phyloP scores from a whole-genome alignment of 1,140 invertebrate genomes.

The Aleiodes sp. region DNA sequence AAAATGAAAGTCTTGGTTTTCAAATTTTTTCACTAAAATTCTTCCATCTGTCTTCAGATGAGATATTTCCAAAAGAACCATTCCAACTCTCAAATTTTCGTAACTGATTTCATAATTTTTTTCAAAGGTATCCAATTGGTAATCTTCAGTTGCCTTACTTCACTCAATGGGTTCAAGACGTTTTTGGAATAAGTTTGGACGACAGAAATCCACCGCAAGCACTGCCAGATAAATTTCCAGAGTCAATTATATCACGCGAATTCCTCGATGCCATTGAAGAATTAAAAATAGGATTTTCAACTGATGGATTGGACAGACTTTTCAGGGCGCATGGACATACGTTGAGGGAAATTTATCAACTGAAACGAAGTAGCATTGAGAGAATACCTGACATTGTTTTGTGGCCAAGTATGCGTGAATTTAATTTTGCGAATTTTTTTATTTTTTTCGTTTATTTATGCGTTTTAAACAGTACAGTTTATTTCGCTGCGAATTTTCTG shows the following conservation, averaged over 20 bases:
- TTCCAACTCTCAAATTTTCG: too few species aligned
- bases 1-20: too few species aligned
- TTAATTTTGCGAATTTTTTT: slow-evolving; percentile 8
- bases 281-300: slow-evolving; percentile 76
- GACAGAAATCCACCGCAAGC: slow-evolving; percentile 61
- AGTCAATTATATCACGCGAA: slow-evolving; percentile 65
- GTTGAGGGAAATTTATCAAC: slow-evolving; percentile 85
- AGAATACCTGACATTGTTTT: slow-evolving; percentile 93
- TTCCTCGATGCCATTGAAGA: slow-evolving; percentile 72
- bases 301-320: slow-evolving; percentile 84
- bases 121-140: slow-evolving; percentile 82
- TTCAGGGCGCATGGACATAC: slow-evolving; percentile 96
- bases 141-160: slow-evolving; percentile 81
- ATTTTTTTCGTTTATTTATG: too few species aligned
- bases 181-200: slow-evolving; percentile 74
- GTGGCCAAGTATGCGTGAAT: slow-evolving; percentile 78
- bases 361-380: slow-evolving; percentile 77
- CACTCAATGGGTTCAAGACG: slow-evolving; percentile 80
- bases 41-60: too few species aligned
- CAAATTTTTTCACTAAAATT: too few species aligned
- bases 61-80: too few species aligned
- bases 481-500: too few species aligned
- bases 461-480: too few species aligned
- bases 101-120: neutral
- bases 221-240: slow-evolving; percentile 67